Conservation (phyloP, 2,113 vertebrate genomes). For the Mormyrus iriodes region DNA sequence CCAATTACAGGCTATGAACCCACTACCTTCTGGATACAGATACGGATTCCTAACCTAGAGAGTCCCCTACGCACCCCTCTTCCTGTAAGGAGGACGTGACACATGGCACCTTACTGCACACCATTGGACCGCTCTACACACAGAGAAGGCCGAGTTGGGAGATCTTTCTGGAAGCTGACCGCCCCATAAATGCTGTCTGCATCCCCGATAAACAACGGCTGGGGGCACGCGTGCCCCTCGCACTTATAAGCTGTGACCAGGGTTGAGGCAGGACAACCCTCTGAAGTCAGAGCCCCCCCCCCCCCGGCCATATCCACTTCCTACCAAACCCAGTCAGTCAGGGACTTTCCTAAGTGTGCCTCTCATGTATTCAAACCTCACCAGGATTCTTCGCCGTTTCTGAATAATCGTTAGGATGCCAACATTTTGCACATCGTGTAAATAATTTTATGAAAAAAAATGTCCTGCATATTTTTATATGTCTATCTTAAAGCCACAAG, state of each 20-base stretch:
- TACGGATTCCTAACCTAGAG: not conserved
- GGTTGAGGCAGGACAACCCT: not conserved
- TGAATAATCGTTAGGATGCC: slow-evolving; percentile 57
- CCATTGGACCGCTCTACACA: not conserved
- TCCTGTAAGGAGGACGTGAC: not conserved
- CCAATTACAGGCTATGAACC: not conserved
- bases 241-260: not conserved
- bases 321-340: not conserved
- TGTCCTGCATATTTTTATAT: slow-evolving; percentile 75
- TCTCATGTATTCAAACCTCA: too few relatives aligned
- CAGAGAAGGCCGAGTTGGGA: not conserved
- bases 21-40: not conserved
- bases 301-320: too few relatives aligned
- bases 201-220: not conserved
- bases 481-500: slow-evolving; percentile 67
- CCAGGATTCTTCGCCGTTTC: not conserved
- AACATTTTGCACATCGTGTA: slow-evolving; percentile 79
- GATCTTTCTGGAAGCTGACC: not conserved
- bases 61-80: not conserved
- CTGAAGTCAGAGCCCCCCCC: not conserved
- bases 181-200: not conserved
- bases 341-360: not conserved
- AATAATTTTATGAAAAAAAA: slow-evolving; percentile 75
- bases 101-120: not conserved
- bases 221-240: not conserved